A percentile compares a stretch with the other conserved stretches of the same genome.
phyloP scores from a whole-genome alignment of 2,113 vertebrate genomes.

The Erpornis zantholeuca region DNA sequence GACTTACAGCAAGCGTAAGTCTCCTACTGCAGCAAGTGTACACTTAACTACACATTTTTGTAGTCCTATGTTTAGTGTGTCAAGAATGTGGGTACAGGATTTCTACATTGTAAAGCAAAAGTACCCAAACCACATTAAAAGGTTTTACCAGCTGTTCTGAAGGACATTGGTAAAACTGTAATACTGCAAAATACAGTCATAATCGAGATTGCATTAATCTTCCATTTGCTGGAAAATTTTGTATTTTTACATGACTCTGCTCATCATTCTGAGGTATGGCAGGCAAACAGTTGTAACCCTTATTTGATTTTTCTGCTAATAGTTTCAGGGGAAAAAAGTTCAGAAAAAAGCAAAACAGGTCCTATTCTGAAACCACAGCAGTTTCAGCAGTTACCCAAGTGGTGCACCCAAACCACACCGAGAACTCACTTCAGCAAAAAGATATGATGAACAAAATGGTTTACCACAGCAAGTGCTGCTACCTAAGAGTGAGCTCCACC shows the following conservation, averaged over 20 bases:
- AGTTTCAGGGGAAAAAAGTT: slow-evolving; percentile 39
- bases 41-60: not conserved
- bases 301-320: slow-evolving; percentile 6
- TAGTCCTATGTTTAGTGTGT: not conserved
- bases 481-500: slow-evolving; percentile 64
- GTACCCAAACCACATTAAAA: not conserved
- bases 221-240: not conserved
- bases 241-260: not conserved
- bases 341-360: slow-evolving; percentile 68
- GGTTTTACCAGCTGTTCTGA: not conserved
- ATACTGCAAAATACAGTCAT: not conserved
- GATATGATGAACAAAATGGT: slow-evolving; percentile 63
- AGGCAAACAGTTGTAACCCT: slow-evolving; percentile 25
- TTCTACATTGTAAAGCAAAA: not conserved
- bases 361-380: slow-evolving; percentile 78
- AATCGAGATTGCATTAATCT: not conserved
- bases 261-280: not conserved
- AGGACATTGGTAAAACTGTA: fast-evolving
- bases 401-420: slow-evolving; percentile 78
- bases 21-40: not conserved
- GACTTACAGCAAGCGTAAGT: not conserved
- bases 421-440: slow-evolving; percentile 74
- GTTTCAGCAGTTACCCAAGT: slow-evolving; percentile 81
- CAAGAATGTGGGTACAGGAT: not conserved
- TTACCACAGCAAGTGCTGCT: slow-evolving; percentile 71